These are phyloP conservation scores for Sebastes glaucus DNA, from an alignment of 2,797 vertebrate species.

Conservation along the genomic window DNA sequence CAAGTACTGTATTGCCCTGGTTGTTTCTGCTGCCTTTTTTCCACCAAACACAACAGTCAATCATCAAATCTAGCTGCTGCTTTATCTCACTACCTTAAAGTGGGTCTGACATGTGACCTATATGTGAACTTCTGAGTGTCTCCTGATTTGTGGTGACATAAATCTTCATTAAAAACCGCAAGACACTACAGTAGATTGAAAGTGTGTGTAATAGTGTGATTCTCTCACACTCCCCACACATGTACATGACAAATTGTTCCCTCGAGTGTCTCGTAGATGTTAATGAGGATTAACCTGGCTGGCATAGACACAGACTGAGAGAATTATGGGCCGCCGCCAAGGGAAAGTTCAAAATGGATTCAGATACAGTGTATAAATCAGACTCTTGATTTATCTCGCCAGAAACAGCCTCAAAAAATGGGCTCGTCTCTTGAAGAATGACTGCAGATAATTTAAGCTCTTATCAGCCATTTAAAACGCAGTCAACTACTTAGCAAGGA, in stretches of 20 bases:
- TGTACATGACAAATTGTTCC: slow-evolving; percentile 53
- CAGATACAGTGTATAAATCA: slow-evolving; percentile 15
- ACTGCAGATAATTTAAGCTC: slow-evolving; percentile 27
- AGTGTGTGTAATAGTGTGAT: not conserved
- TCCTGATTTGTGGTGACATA: not conserved
- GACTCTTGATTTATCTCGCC: slow-evolving; percentile 35
- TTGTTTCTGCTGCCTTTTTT: not conserved
- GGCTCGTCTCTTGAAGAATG: slow-evolving; percentile 30
- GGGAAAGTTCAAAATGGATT: slow-evolving; percentile 30
- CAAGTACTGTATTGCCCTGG: not conserved
- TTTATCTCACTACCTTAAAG: slow-evolving; percentile 3
- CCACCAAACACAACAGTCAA: not conserved
- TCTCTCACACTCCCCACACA: slow-evolving; percentile 15
- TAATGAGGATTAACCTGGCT: slow-evolving; percentile 66
- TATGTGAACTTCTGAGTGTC: not conserved
- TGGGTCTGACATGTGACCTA: not conserved
- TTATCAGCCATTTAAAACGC: slow-evolving; percentile 41
- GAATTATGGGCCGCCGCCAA: slow-evolving; percentile 11
- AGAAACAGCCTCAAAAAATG: slow-evolving; percentile 34
- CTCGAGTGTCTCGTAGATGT: slow-evolving; percentile 44
- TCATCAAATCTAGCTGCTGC: not conserved
- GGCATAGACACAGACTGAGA: slow-evolving; percentile 8
- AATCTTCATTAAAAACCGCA: slow-evolving; percentile 22
- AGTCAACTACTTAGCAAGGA: slow-evolving; percentile 4
- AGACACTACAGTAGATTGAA: not conserved